Conservation (phyloP, 2,797 vertebrate species). For the Aselliscus stoliczkanus region DNA sequence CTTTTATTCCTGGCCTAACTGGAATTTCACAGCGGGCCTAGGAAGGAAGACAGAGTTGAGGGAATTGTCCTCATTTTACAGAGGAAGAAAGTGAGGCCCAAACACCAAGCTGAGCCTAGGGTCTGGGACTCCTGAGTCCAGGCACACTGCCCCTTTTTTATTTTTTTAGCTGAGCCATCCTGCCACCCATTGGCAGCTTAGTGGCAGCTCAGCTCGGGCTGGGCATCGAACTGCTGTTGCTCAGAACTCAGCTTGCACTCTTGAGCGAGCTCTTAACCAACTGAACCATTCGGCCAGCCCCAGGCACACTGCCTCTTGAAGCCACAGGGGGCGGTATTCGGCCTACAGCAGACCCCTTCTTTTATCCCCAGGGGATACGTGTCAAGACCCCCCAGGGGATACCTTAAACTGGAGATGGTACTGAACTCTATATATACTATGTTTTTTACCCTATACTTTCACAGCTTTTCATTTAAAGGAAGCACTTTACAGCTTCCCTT, state of each 20-base stretch:
- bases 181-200: too few species aligned
- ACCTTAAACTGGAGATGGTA: neutral
- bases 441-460: neutral
- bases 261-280: too few species aligned
- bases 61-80: neutral
- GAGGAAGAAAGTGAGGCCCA: neutral
- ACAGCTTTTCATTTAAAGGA: neutral
- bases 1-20: neutral
- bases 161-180: too few species aligned
- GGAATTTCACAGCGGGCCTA: neutral
- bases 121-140: neutral
- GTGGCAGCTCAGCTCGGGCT: too few species aligned
- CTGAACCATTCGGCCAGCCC: too few species aligned
- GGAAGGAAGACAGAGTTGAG: neutral
- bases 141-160: neutral
- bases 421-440: neutral
- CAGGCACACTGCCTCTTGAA: neutral
- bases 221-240: too few species aligned
- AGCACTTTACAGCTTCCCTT: neutral
- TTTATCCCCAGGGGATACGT: neutral
- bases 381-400: neutral
- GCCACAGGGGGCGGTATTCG: neutral
- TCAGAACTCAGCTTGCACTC: too few species aligned
- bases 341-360: too few species aligned
- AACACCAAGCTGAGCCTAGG: neutral